These are phyloP conservation scores for Mesorhabditis spiculigera DNA, from an alignment of 2,888 invertebrate genomes.

Conservation along the genomic window DNA sequence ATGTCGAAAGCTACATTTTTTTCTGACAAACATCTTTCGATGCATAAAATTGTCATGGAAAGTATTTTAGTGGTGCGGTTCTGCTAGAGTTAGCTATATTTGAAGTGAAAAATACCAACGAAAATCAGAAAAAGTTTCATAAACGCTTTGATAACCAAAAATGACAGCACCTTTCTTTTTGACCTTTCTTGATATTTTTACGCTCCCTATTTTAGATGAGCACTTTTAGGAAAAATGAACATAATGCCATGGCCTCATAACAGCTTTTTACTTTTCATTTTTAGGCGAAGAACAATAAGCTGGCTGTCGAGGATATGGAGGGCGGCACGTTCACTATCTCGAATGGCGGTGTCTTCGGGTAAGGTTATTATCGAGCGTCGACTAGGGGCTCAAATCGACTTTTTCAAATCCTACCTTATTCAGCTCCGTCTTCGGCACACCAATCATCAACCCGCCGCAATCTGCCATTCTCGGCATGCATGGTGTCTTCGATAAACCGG, in stretches of 20 bases:
- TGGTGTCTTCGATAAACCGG: slow-evolving; percentile 88
- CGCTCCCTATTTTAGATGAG: background rate
- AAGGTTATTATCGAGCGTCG: slow-evolving; percentile 65
- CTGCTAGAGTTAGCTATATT: no score
- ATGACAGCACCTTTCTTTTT: no score
- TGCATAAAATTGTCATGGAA: background rate
- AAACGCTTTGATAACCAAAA: slow-evolving; percentile 5
- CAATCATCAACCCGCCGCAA: slow-evolving; percentile 98
- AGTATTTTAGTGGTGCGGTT: no score
- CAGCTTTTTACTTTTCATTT: slow-evolving; percentile 11
- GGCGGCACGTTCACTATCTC: slow-evolving; percentile 99
- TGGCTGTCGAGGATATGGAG: slow-evolving; percentile 96
- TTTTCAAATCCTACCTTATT: background rate
- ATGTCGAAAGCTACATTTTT: background rate
- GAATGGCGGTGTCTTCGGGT: slow-evolving; percentile 96
- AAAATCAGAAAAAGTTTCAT: background rate
- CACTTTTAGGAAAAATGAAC: background rate
- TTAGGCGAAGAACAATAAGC: slow-evolving; percentile 71
- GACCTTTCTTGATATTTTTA: no score
- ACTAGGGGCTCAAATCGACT: slow-evolving; percentile 64
- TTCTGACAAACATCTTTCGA: background rate
- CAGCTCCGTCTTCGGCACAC: slow-evolving; percentile 72
- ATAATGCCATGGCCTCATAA: background rate
- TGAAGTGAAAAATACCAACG: no score
- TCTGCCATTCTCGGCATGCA: slow-evolving; percentile 99